Conservation (phyloP, 1,140 invertebrate species). For the Drosophila lacertosa region DNA sequence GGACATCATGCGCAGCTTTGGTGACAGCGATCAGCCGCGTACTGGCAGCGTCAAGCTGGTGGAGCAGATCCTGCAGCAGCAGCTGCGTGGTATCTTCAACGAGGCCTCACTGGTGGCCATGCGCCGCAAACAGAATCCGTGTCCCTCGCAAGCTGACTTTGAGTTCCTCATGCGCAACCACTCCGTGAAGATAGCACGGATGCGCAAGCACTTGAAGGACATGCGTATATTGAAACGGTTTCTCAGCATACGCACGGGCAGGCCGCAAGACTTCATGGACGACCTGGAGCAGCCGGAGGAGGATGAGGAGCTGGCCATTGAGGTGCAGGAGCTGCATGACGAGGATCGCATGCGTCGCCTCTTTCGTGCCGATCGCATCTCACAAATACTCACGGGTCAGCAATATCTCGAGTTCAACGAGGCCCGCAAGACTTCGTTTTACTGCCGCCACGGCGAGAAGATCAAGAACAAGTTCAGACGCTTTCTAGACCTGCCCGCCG, state of each 20-base stretch:
- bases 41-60: conserved; percentile 75
- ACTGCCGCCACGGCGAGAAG: conserved; percentile 78
- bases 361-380: conserved; percentile 82
- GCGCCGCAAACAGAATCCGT: conserved; percentile 73
- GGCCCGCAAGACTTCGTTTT: conserved; percentile 81
- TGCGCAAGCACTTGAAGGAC: conserved; percentile 81
- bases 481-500: conserved; percentile 73
- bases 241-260: conserved; percentile 69
- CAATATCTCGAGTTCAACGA: conserved; percentile 81
- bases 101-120: conserved; percentile 79
- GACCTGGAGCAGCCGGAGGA: conserved; percentile 75
- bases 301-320: conserved; percentile 76
- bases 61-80: conserved; percentile 82
- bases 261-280: conserved; percentile 73
- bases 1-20: conserved; percentile 83
- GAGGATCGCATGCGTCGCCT: conserved; percentile 80
- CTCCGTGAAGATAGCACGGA: conserved; percentile 78
- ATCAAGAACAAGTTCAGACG: conserved; percentile 82
- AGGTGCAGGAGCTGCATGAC: conserved; percentile 76
- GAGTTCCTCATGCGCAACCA: conserved; percentile 83
- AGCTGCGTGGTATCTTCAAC: conserved; percentile 79
- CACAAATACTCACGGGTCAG: conserved; percentile 76
- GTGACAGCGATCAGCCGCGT: conserved; percentile 75
- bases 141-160: conserved; percentile 79
- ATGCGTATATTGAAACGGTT: conserved; percentile 77